phyloP scores from a whole-genome alignment of 2,113 vertebrate genomes.

The Poeciliopsis prolifica region DNA sequence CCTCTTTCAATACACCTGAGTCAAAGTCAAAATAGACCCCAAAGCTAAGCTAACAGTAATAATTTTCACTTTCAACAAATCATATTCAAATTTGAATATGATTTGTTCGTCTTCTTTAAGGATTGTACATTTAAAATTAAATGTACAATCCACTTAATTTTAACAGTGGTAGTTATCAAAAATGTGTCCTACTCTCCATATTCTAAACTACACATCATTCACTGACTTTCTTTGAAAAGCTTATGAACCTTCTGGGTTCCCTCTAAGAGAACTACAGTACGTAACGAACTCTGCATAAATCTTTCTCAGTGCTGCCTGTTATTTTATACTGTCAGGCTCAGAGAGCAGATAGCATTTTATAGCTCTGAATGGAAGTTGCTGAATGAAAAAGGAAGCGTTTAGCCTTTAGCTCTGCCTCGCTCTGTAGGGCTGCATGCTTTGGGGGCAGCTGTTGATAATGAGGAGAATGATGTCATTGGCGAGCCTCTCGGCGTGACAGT shows the following conservation, averaged over 20 bases:
- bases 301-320: slow-evolving; percentile 41
- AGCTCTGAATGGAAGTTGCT: slow-evolving; percentile 33
- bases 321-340: slow-evolving; percentile 26
- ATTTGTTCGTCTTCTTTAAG: no score
- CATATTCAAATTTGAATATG: no score
- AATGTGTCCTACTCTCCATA: no score
- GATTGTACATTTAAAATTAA: no score
- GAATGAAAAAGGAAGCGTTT: slow-evolving; percentile 40
- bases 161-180: no score
- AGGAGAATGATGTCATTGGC: slow-evolving; percentile 77
- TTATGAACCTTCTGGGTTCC: neutral
- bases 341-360: slow-evolving; percentile 60
- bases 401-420: slow-evolving; percentile 45
- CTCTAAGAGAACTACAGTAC: slow-evolving; percentile 13
- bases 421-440: slow-evolving; percentile 27
- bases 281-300: slow-evolving; percentile 56
- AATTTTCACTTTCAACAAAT: no score
- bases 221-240: no score
- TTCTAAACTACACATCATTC: no score
- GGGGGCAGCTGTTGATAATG: slow-evolving; percentile 53
- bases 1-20: no score
- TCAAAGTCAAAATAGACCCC: neutral
- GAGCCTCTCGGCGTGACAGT: slow-evolving; percentile 62
- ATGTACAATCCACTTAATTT: no score
- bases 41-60: no score